phyloP scores from a whole-genome alignment of 2,113 vertebrate genomes.

The Halcyon senegalensis region DNA sequence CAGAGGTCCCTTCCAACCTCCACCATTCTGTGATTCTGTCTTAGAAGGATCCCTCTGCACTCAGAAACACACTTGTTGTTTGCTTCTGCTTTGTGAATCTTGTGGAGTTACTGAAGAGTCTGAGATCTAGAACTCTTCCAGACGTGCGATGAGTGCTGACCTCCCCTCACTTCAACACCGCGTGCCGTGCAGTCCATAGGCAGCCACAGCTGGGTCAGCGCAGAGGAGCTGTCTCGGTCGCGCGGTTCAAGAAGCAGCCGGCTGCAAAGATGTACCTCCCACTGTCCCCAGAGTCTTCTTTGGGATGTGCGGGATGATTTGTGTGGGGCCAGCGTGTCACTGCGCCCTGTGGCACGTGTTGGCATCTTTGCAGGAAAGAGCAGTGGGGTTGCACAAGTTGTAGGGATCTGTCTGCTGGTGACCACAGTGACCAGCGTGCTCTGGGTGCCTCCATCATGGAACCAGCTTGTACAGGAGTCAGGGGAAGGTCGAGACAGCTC shows the following conservation, averaged over 20 bases:
- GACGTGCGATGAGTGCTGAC: background rate
- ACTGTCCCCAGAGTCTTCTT: background rate
- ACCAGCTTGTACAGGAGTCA: background rate
- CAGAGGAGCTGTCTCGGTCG: rapidly evolving
- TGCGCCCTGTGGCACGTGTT: background rate
- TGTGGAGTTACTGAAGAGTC: background rate
- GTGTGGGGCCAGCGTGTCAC: background rate
- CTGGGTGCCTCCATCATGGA: no score
- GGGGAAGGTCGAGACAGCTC: background rate
- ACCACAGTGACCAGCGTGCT: background rate
- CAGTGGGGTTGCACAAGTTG: rapidly evolving
- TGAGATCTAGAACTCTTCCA: background rate
- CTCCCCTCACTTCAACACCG: background rate
- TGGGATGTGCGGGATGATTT: background rate
- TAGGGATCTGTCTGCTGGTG: background rate
- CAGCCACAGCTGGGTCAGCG: rapidly evolving
- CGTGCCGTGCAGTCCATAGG: background rate
- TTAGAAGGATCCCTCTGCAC: background rate
- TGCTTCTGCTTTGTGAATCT: background rate
- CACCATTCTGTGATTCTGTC: background rate
- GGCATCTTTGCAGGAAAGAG: background rate
- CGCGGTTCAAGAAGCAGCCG: background rate
- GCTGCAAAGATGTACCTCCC: background rate
- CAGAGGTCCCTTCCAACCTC: background rate
- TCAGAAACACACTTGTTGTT: background rate